These are phyloP conservation scores for Tadarida brasiliensis DNA, from an alignment of 2,797 vertebrate genomes.

Conservation along the genomic window DNA sequence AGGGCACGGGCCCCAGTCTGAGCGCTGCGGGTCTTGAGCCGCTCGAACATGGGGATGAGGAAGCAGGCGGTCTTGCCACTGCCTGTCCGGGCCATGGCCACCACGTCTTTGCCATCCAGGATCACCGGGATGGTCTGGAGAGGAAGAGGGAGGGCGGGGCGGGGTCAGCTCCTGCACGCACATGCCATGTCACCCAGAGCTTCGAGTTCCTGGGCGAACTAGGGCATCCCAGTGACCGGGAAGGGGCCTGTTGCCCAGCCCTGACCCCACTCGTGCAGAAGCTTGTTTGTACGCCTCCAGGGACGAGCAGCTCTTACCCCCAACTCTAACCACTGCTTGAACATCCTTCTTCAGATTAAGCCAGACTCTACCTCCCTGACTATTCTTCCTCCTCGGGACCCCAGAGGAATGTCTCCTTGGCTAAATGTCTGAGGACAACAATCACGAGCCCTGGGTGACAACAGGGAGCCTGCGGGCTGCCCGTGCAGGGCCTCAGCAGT, in stretches of 20 bases:
- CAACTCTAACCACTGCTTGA: neutral
- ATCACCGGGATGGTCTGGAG: slow-evolving; percentile 94
- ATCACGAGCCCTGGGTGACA: fast-evolving
- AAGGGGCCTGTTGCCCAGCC: neutral
- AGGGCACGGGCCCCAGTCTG: slow-evolving; percentile 95
- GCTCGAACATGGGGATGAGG: slow-evolving; percentile 97
- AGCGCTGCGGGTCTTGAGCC: slow-evolving; percentile 93
- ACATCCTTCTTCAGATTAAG: neutral
- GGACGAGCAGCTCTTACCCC: neutral
- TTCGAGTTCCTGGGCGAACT: fast-evolving
- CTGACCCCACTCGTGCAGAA: neutral
- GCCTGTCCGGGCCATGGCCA: slow-evolving; percentile 98
- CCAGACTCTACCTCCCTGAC: neutral
- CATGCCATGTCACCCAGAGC: fast-evolving
- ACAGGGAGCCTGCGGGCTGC: neutral
- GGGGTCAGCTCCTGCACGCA: neutral
- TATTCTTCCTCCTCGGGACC: neutral
- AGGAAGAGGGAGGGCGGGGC: fast-evolving
- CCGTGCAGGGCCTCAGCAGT: neutral
- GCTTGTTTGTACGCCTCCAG: neutral
- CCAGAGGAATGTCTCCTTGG: neutral
- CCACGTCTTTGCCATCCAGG: slow-evolving; percentile 95
- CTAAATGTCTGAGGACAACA: neutral
- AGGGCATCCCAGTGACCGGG: neutral
- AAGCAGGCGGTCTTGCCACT: slow-evolving; percentile 99